These are phyloP conservation scores for Stercorarius parasiticus DNA, from an alignment of 2,113 vertebrate species.

Conservation along the genomic window DNA sequence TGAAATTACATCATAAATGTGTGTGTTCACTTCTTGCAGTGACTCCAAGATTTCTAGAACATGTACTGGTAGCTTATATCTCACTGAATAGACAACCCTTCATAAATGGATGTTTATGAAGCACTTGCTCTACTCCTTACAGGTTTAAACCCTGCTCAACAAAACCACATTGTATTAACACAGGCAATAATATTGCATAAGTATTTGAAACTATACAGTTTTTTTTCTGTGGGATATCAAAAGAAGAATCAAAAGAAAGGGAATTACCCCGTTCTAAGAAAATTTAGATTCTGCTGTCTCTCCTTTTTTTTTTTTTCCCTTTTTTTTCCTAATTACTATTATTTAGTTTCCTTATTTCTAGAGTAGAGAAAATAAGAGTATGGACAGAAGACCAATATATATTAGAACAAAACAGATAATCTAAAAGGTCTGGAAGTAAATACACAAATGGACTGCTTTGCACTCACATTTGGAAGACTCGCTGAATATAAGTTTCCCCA, in stretches of 20 bases:
- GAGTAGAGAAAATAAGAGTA: not conserved
- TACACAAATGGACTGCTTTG: not conserved
- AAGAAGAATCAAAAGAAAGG: not conserved
- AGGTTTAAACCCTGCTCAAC: not conserved
- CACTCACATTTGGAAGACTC: not conserved
- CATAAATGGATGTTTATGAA: not conserved
- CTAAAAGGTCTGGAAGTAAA: not conserved
- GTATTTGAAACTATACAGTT: not conserved
- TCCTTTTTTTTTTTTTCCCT: too few species aligned
- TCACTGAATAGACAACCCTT: not conserved
- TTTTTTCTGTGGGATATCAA: not conserved
- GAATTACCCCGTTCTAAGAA: not conserved
- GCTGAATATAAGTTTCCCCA: not conserved
- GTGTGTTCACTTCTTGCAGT: not conserved
- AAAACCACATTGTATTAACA: not conserved
- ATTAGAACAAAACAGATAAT: not conserved
- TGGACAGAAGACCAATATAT: not conserved
- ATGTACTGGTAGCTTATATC: not conserved
- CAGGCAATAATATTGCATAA: not conserved
- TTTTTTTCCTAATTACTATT: not conserved
- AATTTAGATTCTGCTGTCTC: not conserved
- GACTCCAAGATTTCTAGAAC: not conserved
- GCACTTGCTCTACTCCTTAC: not conserved
- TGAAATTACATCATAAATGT: not conserved
- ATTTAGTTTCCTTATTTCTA: not conserved